A percentile compares a stretch with the other conserved stretches of the same genome.
Conservation (phyloP, 2,888 invertebrate species). For the Torymus texanus region DNA sequence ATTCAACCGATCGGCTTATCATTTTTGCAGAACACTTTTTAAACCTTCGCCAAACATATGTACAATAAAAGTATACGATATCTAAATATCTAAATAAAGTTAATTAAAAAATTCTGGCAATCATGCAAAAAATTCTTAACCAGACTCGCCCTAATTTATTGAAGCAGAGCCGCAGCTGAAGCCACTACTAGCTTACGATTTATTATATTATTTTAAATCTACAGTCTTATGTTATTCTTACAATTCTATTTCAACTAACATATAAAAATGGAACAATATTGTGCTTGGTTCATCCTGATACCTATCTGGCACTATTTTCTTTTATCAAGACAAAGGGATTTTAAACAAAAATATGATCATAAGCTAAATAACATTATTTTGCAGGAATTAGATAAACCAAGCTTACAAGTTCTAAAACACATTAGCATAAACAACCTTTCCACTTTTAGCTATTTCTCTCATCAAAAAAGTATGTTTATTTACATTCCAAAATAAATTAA, state of each 20-base stretch:
- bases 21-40: too few species aligned
- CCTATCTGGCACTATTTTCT: neutral
- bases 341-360: too few species aligned
- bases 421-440: too few species aligned
- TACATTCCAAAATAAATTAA: too few species aligned
- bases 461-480: too few species aligned
- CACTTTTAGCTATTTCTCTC: too few species aligned
- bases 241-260: slow-evolving; percentile 18
- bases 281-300: slow-evolving; percentile 13
- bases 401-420: neutral
- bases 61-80: too few species aligned
- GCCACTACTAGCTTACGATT: slow-evolving; percentile 24
- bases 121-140: neutral
- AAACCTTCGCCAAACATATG: too few species aligned
- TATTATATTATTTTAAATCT: slow-evolving; percentile 22
- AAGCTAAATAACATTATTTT: too few species aligned
- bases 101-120: too few species aligned
- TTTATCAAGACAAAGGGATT: neutral
- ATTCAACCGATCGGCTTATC: neutral
- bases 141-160: neutral
- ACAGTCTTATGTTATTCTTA: slow-evolving; percentile 4
- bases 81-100: too few species aligned
- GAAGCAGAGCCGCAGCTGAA: slow-evolving; percentile 31
- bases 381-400: slow-evolving; percentile 15
- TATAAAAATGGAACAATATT: neutral